Evolutionary conservation across 2,113 vertebrate genomes (phyloP), one percentile per base, ranked within the genome.

Genomic region (Lota lota): DNA sequence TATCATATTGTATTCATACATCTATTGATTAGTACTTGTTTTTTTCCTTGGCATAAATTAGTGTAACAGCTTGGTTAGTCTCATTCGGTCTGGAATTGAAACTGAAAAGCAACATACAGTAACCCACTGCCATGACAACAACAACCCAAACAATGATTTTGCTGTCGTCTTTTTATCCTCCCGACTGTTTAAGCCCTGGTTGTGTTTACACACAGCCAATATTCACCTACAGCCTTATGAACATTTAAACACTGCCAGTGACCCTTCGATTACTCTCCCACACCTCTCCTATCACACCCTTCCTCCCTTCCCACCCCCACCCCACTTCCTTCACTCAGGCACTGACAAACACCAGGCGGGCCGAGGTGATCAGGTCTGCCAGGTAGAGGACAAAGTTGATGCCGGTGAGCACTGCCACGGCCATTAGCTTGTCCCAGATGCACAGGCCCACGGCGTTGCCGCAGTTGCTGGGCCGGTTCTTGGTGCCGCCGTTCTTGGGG

Each of bases 341-440:
- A 2, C 70, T 90, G 77, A 97, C 90, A 6, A 96, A 95, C 22
- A 96, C 85, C 71, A 96, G 88, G 50, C 88, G 92, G 24, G 93
- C 88, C 0, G 95, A 97, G 85, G 95, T 90, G 54, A 94, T 89
- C 70, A 97, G 86, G 73, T 97, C 95, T 0, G 88, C 90, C 75
- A 97, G 63, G 33, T 97, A 96, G 0, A 94, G 90, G 77, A 97
- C 54, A 64, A 97, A 91, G 88, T 97, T 97, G 74, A 95, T 24
- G 1, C 60, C 93, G 0, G 93, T 94, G 79, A 97, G 83, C 67
- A 95, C 88, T 0, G 95, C 77, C 63, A 96, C 90, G 0, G 89
- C 82, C 76, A 97, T 75, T 0, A 21, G 0, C 83, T 92, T 93
- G 79, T 97, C 95, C 92, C 93, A 96, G 0, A 0, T 0, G 0